phyloP scores from a whole-genome alignment of 2,888 invertebrate genomes.

The Matsumyia berberina region DNA sequence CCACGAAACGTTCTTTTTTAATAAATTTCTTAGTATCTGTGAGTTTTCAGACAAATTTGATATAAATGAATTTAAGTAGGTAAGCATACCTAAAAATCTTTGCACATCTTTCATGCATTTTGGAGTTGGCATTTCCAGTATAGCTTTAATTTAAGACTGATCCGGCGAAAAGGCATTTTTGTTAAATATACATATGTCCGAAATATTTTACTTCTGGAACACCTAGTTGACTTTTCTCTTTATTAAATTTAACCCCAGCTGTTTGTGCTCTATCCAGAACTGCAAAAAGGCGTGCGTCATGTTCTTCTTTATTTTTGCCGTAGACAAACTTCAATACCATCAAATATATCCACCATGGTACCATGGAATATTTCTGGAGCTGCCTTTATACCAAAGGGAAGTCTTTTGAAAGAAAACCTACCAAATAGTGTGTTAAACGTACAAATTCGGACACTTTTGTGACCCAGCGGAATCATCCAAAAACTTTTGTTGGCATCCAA shows the following conservation, averaged over 20 bases:
- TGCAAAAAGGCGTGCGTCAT: conserved; percentile 8
- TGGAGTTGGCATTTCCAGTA: conserved; percentile 32
- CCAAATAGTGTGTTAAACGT: conserved; percentile 76
- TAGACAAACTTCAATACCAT: background rate
- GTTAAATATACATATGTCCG: conserved; percentile 34
- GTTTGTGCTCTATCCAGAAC: conserved; percentile 15
- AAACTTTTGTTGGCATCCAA: conserved; percentile 61
- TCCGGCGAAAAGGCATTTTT: conserved; percentile 21
- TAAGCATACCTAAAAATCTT: conserved; percentile 38
- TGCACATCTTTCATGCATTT: conserved; percentile 35
- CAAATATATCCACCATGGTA: conserved; percentile 2
- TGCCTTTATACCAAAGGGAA: too few species aligned
- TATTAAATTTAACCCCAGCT: conserved; percentile 31
- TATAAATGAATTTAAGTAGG: too few species aligned
- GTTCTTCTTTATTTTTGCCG: conserved; percentile 26
- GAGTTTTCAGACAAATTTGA: too few species aligned
- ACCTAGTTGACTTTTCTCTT: conserved; percentile 21
- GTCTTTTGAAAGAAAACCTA: conserved; percentile 53
- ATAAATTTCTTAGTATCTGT: too few species aligned
- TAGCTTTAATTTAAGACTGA: conserved; percentile 29
- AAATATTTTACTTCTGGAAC: conserved; percentile 12
- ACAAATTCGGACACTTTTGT: conserved; percentile 68
- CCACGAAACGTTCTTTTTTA: conserved; percentile 17
- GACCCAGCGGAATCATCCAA: conserved; percentile 59
- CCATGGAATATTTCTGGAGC: too few species aligned